Evolutionary conservation across 1,140 invertebrate species (phyloP).

Genomic region (Caerostris extrusa): DNA sequence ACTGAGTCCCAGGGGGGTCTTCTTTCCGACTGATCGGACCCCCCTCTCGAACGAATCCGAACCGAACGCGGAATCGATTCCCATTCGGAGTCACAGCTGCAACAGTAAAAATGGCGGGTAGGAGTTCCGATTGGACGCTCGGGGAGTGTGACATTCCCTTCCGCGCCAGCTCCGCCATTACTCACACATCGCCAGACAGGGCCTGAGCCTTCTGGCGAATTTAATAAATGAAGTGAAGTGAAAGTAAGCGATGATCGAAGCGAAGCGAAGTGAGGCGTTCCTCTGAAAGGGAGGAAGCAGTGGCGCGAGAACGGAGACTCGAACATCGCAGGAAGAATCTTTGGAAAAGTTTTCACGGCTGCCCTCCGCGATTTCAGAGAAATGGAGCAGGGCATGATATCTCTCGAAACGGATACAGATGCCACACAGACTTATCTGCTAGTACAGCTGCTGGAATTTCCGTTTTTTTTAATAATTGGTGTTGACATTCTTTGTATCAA

Average conservation of each 20-base stretch:
- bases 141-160: constrained; percentile 16
- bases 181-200: neutral
- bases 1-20: neutral
- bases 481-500: too few species aligned
- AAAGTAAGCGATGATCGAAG: neutral
- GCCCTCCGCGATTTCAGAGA: neutral
- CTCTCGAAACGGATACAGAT: too few species aligned
- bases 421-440: too few species aligned
- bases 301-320: neutral
- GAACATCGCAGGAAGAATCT: neutral
- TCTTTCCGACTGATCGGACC: neutral
- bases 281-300: neutral
- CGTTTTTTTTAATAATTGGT: too few species aligned
- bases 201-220: constrained; percentile 15
- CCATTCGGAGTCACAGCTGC: neutral
- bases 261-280: constrained; percentile 18
- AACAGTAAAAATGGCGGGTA: neutral
- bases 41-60: neutral
- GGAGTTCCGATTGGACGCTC: neutral
- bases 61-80: constrained; percentile 5
- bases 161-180: constrained; percentile 10
- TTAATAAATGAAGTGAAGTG: constrained; percentile 51
- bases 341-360: neutral
- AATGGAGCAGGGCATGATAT: too few species aligned
- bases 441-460: too few species aligned